These are phyloP conservation scores for Piaya cayana DNA, from an alignment of 2,113 vertebrate species.

Conservation along the genomic window DNA sequence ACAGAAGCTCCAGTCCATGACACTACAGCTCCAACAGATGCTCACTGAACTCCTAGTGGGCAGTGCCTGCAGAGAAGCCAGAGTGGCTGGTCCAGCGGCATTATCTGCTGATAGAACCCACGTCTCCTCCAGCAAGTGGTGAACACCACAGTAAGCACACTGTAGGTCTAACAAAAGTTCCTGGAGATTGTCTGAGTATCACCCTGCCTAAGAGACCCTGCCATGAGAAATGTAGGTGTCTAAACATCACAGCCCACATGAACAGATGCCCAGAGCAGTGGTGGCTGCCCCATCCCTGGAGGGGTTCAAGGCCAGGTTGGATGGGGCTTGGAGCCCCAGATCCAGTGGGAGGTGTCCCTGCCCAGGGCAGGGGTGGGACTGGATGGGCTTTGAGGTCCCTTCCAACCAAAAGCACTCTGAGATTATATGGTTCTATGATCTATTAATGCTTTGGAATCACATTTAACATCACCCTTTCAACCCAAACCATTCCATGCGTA, in stretches of 20 bases:
- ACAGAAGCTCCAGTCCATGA: not conserved
- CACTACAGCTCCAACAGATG: not conserved
- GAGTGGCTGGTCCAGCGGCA: not conserved
- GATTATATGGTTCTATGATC: no score
- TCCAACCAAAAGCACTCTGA: no score
- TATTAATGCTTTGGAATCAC: no score
- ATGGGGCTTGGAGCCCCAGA: no score
- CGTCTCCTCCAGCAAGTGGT: not conserved
- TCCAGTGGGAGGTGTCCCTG: no score
- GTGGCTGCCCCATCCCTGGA: no score
- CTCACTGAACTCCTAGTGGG: not conserved
- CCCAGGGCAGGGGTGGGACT: no score
- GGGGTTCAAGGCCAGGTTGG: no score
- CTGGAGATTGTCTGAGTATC: not conserved
- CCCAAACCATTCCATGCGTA: no score
- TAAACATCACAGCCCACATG: rapidly evolving
- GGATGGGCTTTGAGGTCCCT: no score
- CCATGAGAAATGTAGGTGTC: not conserved
- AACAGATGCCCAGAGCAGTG: no score
- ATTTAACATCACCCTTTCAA: no score
- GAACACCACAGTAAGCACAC: not conserved
- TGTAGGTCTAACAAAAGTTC: not conserved
- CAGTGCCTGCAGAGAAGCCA: not conserved
- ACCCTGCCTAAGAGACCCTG: not conserved
- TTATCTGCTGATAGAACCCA: not conserved